Evolutionary conservation across 2,888 invertebrate genomes (phyloP), one percentile per base, ranked within the genome.

Genomic region (Caenorhabditis angaria): DNA sequence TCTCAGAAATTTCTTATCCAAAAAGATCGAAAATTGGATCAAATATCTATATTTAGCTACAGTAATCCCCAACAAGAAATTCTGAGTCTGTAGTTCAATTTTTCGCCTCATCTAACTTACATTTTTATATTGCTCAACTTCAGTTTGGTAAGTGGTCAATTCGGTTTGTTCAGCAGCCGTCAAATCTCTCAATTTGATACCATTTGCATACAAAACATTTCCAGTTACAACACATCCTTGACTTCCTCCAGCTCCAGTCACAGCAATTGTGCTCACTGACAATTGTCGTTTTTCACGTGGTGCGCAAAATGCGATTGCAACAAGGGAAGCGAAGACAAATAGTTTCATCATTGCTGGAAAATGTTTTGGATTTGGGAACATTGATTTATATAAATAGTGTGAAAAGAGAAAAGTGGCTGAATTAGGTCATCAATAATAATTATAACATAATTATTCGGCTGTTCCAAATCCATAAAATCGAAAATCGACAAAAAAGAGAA

Each of bases 211-310:
- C 61, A 86, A 79, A 27, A 70, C 75, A 65, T 83, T 82, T 62
- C 80, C 81, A 59, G 85, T 85, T 41, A 85, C 85, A n/a, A 85
- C 85, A 65, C 85, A 85, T 59, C 85, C 85, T 53, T 82, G 77
- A 27, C 76, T 65, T 61, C 85, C 85, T 5, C 85, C 85, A 41
- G 83, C 78, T 32, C 82, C 77, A 22, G 83, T 66, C 22, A 82
- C 74, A 57, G 82, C 78, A 69, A 85, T 83, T 22, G 80, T 80
- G n/a, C 83, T 80, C 62, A 81, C 68, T 32, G 78, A 63, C 20
- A 78, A 61, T 58, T 81, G 82, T 25, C 85, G 77, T 70, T 85
- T 85, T n/a, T 77, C 71, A 12, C 79, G 70, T 27, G 81, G 80
- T 61, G 74, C 72, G 32, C 76, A 76, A 32, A 62, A 8, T 47